Percentiles rank a stretch among this genome's conserved stretches.
phyloP scores from a whole-genome alignment of 2,888 invertebrate genomes.

The Xestia rhomboidea region DNA sequence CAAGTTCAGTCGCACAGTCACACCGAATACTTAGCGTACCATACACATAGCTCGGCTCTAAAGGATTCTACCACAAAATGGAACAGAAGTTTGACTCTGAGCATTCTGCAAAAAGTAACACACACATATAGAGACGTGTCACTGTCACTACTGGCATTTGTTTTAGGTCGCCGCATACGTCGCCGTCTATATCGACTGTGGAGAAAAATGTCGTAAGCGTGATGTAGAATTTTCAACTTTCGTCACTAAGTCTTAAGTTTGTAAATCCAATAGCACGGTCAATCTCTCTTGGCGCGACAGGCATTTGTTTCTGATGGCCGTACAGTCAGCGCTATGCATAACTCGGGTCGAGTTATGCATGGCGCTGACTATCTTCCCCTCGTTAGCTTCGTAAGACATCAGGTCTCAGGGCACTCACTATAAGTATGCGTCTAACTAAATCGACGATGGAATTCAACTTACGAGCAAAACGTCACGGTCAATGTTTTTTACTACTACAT shows the following conservation, averaged over 20 bases:
- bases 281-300: not conserved
- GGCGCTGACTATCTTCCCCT: not conserved
- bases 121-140: not conserved
- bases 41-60: conserved; percentile 11
- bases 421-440: not conserved
- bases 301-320: not conserved
- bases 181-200: not conserved
- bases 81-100: not conserved
- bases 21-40: conserved; percentile 9
- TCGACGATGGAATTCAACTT: not conserved
- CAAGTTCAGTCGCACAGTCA: not conserved
- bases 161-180: not conserved
- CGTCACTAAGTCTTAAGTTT: no score
- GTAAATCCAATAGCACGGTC: not conserved
- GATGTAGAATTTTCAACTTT: not conserved
- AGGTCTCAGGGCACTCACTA: not conserved
- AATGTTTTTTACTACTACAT: not conserved
- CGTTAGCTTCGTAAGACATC: not conserved
- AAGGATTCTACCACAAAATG: not conserved
- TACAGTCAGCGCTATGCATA: not conserved
- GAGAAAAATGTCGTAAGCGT: not conserved
- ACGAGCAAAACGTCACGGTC: not conserved
- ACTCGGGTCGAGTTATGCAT: no score
- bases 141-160: not conserved
- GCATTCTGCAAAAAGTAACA: not conserved